phyloP scores from a whole-genome alignment of 2,888 invertebrate species.

The Pristionchus fissidentatus region DNA sequence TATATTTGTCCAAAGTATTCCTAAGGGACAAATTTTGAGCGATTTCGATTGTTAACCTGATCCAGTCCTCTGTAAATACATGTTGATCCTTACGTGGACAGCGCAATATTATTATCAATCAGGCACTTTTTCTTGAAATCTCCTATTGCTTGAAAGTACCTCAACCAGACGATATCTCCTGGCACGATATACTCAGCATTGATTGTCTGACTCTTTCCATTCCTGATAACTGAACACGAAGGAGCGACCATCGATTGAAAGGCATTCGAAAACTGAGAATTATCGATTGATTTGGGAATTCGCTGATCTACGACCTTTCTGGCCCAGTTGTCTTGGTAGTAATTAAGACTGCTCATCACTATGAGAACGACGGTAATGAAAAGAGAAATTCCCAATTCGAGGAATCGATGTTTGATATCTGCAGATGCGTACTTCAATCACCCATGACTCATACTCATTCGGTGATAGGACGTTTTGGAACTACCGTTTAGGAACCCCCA shows the following conservation, averaged over 20 bases:
- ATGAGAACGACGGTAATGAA: slow-evolving; percentile 45
- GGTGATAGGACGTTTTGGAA: too few species aligned
- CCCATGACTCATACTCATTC: too few species aligned
- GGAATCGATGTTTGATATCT: slow-evolving; percentile 26
- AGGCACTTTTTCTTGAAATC: neutral
- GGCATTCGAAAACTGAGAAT: slow-evolving; percentile 19
- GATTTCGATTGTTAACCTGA: too few species aligned
- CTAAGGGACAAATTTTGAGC: too few species aligned
- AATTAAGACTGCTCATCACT: slow-evolving; percentile 40
- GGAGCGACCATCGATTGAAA: slow-evolving; percentile 48
- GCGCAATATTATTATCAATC: too few species aligned
- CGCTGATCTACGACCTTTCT: slow-evolving; percentile 6
- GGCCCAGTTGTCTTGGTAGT: slow-evolving; percentile 42
- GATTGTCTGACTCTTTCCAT: slow-evolving; percentile 77
- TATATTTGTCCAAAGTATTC: too few species aligned
- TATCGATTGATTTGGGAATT: slow-evolving; percentile 18
- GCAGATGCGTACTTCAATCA: neutral
- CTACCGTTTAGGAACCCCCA: too few species aligned
- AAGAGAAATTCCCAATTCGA: slow-evolving; percentile 27
- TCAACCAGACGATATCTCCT: slow-evolving; percentile 88
- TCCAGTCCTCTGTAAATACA: too few species aligned
- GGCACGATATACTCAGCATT: slow-evolving; percentile 86
- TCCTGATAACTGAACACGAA: slow-evolving; percentile 79
- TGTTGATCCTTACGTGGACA: too few species aligned
- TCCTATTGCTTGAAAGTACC: too few species aligned